Evolutionary conservation across 2,888 invertebrate genomes (phyloP), one percentile per base, ranked within the genome.

Genomic region (Andrena bucephala): DNA sequence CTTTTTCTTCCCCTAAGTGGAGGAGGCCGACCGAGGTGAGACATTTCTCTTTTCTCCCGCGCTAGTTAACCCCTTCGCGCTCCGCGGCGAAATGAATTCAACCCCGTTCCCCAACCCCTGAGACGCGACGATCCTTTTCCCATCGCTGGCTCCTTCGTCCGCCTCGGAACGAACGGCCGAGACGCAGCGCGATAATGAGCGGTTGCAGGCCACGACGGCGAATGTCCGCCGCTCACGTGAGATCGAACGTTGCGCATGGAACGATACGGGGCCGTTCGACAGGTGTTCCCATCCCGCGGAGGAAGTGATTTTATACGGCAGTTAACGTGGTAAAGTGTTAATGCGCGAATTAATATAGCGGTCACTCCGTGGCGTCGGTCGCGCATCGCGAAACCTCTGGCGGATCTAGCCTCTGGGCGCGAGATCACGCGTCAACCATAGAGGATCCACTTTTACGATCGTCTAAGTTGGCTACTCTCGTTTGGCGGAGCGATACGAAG

Each of bases 301-400:
- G 88, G 86, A 89, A 89, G 88, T 72, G 89, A 89, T 89, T 86
- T 83, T 80, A 50, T 86, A 80, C 81, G 79, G 77, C 79, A 67
- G 80, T 85, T 89, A 82, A 66, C 84, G 75, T 63, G 62, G 68
- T 72, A 76, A 87, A 79, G 86, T 85, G 88, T 86, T 90, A 91
- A 92, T 90, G 90, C 83, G 90, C 87, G 89, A 92, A 92, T 92
- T 91, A 91, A 91, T 91, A 90, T 88, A 90, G 89, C 90, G 89
- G 88, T 89, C 87, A 87, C 87, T 89, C 74, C 75, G 82, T 76
- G 84, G 82, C 87, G 89, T 42, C 77, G 79, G 87, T 88, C 89
- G 88, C 87, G 87, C 90, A 85, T 89, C 88, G 88, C 87, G 85
- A 80, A 84, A 13, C 77, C 79, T 67, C 65, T 82, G 78, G 84